phyloP scores from a whole-genome alignment of 2,797 vertebrate species.

The Anas georgica region DNA sequence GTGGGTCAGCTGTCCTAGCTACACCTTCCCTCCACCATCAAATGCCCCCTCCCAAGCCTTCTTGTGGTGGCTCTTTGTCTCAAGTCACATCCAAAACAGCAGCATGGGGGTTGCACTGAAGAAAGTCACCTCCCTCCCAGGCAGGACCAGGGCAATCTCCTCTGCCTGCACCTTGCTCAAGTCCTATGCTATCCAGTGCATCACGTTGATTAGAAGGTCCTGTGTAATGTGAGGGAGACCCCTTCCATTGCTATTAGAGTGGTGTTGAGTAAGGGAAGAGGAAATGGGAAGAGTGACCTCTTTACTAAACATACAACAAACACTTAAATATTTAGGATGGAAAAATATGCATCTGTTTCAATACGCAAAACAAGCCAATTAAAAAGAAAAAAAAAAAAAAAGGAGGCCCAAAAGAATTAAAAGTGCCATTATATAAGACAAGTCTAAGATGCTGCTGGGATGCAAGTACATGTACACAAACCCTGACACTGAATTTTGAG shows the following conservation, averaged over 20 bases:
- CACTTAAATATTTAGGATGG: not conserved
- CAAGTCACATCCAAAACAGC: too few species aligned
- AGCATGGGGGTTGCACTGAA: too few species aligned
- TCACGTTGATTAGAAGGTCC: not conserved
- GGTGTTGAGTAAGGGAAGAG: not conserved
- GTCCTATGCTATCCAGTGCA: too few species aligned
- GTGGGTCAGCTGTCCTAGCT: too few species aligned
- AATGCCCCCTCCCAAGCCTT: too few species aligned
- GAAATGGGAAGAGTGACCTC: not conserved
- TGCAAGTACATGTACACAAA: not conserved
- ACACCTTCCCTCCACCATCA: too few species aligned
- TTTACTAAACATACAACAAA: not conserved
- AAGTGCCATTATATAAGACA: not conserved
- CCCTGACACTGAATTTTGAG: not conserved
- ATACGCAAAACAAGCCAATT: conserved; percentile 1
- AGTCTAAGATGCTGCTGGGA: conserved; percentile 18
- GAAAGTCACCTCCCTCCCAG: too few species aligned
- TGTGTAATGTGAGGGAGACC: fast-evolving
- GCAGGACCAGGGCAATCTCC: too few species aligned
- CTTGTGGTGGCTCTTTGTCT: too few species aligned
- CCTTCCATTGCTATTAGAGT: not conserved
- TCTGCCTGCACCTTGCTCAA: too few species aligned
- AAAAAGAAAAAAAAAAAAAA: not conserved
- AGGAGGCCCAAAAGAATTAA: not conserved
- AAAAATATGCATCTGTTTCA: not conserved